Conservation (phyloP, 2,888 invertebrate species). For the Pyrrhia umbra region DNA sequence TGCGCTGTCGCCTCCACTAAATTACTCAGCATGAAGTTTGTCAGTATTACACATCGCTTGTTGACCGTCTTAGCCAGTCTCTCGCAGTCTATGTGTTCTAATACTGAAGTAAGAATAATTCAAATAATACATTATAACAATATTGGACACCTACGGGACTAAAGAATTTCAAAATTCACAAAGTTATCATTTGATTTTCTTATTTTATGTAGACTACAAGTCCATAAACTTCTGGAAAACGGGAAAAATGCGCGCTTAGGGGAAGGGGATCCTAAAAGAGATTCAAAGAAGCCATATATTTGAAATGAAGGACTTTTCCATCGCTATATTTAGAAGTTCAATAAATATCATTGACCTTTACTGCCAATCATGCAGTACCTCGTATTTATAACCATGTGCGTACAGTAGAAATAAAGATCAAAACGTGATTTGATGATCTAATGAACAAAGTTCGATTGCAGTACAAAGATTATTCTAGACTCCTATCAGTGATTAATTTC, state of each 20-base stretch:
- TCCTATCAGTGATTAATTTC: constrained; percentile 37
- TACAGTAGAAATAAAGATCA: constrained; percentile 1
- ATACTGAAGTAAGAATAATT: constrained; percentile 69
- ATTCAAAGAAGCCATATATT: neutral
- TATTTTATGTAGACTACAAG: neutral
- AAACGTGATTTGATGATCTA: constrained; percentile 29
- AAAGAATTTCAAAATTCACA: neutral
- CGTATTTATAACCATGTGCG: constrained; percentile 11
- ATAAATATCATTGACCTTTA: constrained; percentile 9
- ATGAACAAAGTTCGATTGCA: constrained; percentile 30
- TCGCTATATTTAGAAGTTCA: constrained; percentile 6
- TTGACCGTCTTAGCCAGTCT: constrained; percentile 91
- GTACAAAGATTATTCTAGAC: constrained; percentile 35
- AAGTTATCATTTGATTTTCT: neutral
- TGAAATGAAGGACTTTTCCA: neutral
- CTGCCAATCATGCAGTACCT: neutral
- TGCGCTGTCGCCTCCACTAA: constrained; percentile 92
- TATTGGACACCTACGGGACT: neutral
- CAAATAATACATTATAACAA: constrained; percentile 2
- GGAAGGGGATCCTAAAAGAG: neutral
- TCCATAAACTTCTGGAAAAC: neutral
- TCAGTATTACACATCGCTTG: constrained; percentile 92
- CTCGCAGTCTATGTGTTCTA: constrained; percentile 90
- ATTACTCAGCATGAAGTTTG: constrained; percentile 92
- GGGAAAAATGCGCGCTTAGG: neutral